Evolutionary conservation across 1,140 invertebrate species (phyloP).

Genomic region (Bombus confusus): DNA sequence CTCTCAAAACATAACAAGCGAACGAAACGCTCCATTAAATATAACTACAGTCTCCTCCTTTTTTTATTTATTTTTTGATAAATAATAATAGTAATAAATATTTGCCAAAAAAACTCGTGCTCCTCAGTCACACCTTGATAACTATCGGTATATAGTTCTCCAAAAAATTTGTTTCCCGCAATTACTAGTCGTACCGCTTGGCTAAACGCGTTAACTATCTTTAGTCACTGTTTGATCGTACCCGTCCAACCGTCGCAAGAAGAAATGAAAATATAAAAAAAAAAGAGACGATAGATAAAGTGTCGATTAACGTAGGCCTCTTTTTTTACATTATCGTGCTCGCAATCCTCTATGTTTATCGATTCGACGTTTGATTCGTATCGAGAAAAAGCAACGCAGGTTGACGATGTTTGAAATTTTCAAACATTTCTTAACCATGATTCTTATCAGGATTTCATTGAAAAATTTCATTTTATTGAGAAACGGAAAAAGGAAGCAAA

Average conservation of each 20-base stretch:
- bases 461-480: background rate
- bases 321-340: slow-evolving; percentile 12
- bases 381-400: slow-evolving; percentile 36
- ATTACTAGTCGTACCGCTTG: slow-evolving; percentile 2
- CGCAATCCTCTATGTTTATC: background rate
- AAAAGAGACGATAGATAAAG: slow-evolving; percentile 7
- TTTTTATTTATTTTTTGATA: slow-evolving; percentile 47
- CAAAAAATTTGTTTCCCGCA: slow-evolving; percentile 56
- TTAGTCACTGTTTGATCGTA: slow-evolving; percentile 33
- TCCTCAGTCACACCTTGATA: slow-evolving; percentile 58
- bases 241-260: slow-evolving; percentile 30
- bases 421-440: background rate
- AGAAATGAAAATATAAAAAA: background rate
- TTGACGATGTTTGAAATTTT: background rate
- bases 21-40: slow-evolving; percentile 68
- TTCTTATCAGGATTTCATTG: background rate
- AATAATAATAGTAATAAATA: slow-evolving; percentile 72
- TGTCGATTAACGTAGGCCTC: slow-evolving; percentile 57
- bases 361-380: background rate
- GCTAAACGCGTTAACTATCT: slow-evolving; percentile 37
- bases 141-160: slow-evolving; percentile 68
- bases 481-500: background rate
- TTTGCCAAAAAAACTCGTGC: slow-evolving; percentile 60
- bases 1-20: slow-evolving; percentile 71
- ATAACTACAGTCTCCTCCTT: slow-evolving; percentile 32